phyloP scores from a whole-genome alignment of 2,888 invertebrate species.

The Aleiodes leptofemur region DNA sequence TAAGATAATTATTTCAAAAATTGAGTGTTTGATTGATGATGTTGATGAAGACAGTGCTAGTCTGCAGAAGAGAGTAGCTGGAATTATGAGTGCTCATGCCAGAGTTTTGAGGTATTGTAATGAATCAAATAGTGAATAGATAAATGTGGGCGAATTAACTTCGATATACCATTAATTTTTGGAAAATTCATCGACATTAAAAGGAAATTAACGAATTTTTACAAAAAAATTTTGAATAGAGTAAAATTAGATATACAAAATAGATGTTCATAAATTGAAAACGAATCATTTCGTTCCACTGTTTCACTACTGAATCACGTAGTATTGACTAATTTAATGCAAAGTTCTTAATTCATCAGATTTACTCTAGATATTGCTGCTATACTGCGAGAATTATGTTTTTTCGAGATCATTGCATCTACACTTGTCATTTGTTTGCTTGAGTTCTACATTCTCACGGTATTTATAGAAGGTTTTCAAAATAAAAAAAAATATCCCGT shows the following conservation, averaged over 20 bases:
- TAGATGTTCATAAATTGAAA: not conserved
- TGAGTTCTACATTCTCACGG: slow-evolving; percentile 68
- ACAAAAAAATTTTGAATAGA: no score
- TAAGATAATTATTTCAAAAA: slow-evolving; percentile 48
- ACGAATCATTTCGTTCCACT: slow-evolving; percentile 2
- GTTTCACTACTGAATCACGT: no score
- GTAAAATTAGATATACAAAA: no score
- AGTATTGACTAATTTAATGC: no score
- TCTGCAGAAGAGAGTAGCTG: slow-evolving; percentile 30
- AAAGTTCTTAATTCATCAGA: slow-evolving; percentile 53
- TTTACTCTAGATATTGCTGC: slow-evolving; percentile 63
- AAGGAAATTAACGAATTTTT: no score
- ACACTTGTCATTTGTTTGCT: slow-evolving; percentile 69
- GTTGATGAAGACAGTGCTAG: not conserved
- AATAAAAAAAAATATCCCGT: no score
- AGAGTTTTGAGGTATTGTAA: slow-evolving; percentile 55
- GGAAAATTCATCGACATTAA: no score
- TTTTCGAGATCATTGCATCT: slow-evolving; percentile 68
- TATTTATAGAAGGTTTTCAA: slow-evolving; percentile 44
- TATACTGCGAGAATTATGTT: slow-evolving; percentile 63
- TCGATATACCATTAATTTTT: no score
- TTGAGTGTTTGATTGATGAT: slow-evolving; percentile 46
- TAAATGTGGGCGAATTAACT: slow-evolving; percentile 31
- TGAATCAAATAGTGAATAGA: slow-evolving; percentile 43
- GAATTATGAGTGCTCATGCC: slow-evolving; percentile 53